Conservation (phyloP, 2,888 invertebrate species). For the Patella pellucida region DNA sequence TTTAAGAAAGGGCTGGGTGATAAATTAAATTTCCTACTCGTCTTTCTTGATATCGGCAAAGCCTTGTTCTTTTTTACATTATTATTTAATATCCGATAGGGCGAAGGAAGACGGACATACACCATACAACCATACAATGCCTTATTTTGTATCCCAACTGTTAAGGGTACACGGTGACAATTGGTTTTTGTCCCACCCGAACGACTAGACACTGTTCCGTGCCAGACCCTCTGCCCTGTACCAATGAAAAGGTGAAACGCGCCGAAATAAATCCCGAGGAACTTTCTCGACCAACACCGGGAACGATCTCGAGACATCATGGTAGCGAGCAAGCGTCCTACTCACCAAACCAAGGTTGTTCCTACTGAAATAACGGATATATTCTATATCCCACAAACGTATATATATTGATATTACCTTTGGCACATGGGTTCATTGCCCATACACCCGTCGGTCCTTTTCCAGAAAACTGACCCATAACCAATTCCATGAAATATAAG, state of each 20-base stretch:
- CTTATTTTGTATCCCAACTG: background rate
- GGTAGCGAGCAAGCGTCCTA: no score
- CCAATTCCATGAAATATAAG: constrained; percentile 65
- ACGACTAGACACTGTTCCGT: no score
- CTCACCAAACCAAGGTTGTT: background rate
- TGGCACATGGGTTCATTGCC: constrained; percentile 62
- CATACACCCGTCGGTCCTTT: constrained; percentile 60
- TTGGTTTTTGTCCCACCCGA: background rate
- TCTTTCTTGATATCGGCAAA: no score
- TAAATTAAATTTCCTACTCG: no score
- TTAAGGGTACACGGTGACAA: background rate
- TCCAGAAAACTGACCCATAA: constrained; percentile 61
- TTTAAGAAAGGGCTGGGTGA: no score
- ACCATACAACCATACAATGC: no score
- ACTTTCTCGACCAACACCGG: no score
- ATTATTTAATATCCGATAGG: no score
- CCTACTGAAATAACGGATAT: background rate
- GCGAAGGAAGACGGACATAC: background rate
- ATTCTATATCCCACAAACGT: background rate
- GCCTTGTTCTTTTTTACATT: no score
- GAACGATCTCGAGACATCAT: no score
- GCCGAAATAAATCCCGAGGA: no score
- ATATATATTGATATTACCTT: constrained; percentile 44
- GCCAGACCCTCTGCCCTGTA: background rate
- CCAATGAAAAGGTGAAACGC: no score